Evolutionary conservation across 2,888 invertebrate species (phyloP), one percentile per base, ranked within the genome.

Genomic region (Microctonus aethiopoides): DNA sequence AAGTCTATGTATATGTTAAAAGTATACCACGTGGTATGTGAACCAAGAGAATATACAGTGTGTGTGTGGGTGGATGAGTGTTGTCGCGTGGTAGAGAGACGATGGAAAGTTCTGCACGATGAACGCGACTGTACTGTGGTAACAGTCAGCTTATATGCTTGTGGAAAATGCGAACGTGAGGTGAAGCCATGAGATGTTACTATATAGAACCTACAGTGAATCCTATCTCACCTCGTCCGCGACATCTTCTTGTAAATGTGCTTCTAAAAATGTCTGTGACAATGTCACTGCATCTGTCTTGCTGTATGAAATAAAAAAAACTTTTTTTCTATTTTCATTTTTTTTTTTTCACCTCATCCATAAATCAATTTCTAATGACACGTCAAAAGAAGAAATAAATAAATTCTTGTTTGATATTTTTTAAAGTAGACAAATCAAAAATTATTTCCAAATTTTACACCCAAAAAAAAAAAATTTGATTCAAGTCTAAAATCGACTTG

Each of bases 91-190:
- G 16, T 16, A 46, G 46, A n/a, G 46, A 46, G 46, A 46, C 73
- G 72, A 70, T 76, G 67, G 62, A 68, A 75, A 75, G 74, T 77
- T 71, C 73, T 74, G 70, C 46, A 72, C 73, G 71, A 71, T 68
- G 77, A 66, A 77, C 73, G 75, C 75, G 75, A 76, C 74, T 75
- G 69, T 66, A 72, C 76, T 70, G 67, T 61, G 72, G 76, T 73
- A 74, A 74, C 72, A 73, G 76, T 74, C 71, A 68, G 70, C 74
- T 76, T 74, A 75, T 74, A 75, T 73, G 72, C 71, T 63, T 66
- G 68, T 63, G 72, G 72, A 68, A 72, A 73, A 72, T 34, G 73
- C 54, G 34, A 59, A 78, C 79, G 77, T 78, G 79, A 79, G 73
- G 60, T 74, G 78, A 67, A 77, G 59, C 52, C 68, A n/a, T 61